A percentile compares a stretch with the other conserved stretches of the same genome.
Evolutionary conservation across 2,797 vertebrate genomes (phyloP).

Genomic region (Lithobates sylvaticus): DNA sequence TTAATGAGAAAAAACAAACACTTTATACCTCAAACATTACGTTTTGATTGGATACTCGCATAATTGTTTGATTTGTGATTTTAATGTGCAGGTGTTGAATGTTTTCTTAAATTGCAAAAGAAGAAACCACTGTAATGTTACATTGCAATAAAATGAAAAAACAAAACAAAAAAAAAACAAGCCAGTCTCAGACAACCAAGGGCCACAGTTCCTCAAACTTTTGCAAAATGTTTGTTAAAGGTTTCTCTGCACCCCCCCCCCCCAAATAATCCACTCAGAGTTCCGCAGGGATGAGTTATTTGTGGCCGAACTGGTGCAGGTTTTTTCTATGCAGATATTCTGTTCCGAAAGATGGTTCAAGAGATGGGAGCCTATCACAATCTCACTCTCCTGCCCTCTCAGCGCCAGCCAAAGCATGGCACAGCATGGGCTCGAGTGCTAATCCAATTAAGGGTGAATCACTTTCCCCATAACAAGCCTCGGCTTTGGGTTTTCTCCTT

Average conservation of each 20-base stretch:
- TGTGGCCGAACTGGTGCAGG: not conserved
- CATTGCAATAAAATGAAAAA: too few relatives aligned
- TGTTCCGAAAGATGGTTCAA: constrained; percentile 30
- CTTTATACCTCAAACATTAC: not conserved
- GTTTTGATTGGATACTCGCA: too few relatives aligned
- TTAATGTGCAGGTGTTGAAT: not conserved
- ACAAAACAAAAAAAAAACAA: too few relatives aligned
- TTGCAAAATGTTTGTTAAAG: not conserved
- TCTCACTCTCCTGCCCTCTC: constrained; percentile 8
- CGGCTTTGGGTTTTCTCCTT: constrained; percentile 36
- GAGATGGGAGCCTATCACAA: constrained; percentile 11
- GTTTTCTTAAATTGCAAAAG: not conserved
- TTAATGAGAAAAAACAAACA: not conserved
- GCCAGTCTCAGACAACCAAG: too few relatives aligned
- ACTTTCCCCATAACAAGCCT: constrained; percentile 37
- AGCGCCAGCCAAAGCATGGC: constrained; percentile 22
- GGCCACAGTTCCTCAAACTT: too few relatives aligned
- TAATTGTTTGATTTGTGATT: not conserved
- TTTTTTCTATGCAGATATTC: constrained; percentile 33
- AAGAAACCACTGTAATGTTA: not conserved
- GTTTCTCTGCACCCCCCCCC: too few relatives aligned
- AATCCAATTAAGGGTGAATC: constrained; percentile 55
- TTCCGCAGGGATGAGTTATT: constrained; percentile 23
- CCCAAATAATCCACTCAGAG: not conserved
- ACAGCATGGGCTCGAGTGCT: constrained; percentile 50